Conservation (phyloP, 2,113 vertebrate species). For the Sclerurus mexicanus region DNA sequence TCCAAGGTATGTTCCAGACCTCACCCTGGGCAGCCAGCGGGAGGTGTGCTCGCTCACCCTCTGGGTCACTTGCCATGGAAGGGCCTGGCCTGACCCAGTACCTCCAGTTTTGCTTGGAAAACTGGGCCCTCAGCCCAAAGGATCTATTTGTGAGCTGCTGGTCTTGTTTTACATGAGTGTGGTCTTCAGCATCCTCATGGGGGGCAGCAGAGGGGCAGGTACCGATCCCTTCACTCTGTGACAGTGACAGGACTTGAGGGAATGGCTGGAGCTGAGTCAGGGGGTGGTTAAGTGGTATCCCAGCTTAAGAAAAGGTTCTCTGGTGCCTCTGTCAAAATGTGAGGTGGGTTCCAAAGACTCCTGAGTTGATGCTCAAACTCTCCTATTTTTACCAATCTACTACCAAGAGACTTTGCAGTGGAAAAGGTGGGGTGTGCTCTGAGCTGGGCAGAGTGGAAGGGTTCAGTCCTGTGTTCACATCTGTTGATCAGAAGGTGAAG, state of each 20-base stretch:
- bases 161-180: not conserved
- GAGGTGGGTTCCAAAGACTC: not conserved
- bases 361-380: not conserved
- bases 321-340: not conserved
- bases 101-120: not conserved
- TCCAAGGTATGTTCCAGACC: constrained; percentile 77
- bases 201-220: not conserved
- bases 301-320: not conserved
- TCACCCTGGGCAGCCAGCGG: not conserved
- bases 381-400: not conserved
- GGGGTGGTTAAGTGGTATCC: not conserved
- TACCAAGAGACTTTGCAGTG: not conserved
- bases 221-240: rapidly evolving
- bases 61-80: not conserved
- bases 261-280: not conserved
- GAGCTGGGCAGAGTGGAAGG: not conserved
- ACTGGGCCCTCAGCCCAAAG: not conserved
- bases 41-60: rapidly evolving
- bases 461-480: not conserved
- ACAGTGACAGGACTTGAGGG: not conserved
- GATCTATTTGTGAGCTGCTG: not conserved
- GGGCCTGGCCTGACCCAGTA: not conserved
- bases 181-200: not conserved
- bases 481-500: not conserved
- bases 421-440: not conserved